phyloP scores from a whole-genome alignment of 2,888 invertebrate genomes.

The Volucella inflata region DNA sequence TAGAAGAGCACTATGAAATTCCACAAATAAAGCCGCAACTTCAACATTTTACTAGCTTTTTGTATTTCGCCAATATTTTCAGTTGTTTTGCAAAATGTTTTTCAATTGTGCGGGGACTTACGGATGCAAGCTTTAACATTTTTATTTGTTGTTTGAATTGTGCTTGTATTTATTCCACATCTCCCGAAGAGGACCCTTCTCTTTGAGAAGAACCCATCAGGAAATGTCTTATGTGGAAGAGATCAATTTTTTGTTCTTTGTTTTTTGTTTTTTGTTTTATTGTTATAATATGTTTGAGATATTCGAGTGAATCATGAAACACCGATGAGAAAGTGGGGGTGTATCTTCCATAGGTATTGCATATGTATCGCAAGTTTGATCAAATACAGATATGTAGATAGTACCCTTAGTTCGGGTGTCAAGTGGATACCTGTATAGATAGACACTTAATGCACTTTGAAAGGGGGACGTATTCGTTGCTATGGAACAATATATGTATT shows the following conservation, averaged over 20 bases:
- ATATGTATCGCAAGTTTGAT: neutral
- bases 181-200: neutral
- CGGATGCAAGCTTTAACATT: constrained; percentile 1
- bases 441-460: no score
- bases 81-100: constrained; percentile 33
- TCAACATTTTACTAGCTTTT: neutral
- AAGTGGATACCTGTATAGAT: no score
- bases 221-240: neutral
- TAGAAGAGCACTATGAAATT: constrained; percentile 6
- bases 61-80: neutral
- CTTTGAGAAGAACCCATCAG: neutral
- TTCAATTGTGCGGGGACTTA: constrained; percentile 2
- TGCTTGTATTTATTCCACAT: constrained; percentile 36
- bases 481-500: no score
- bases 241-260: constrained; percentile 41
- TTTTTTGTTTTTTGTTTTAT: constrained; percentile 37
- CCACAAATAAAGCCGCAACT: no score
- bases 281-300: constrained; percentile 8
- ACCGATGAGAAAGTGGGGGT: constrained; percentile 29
- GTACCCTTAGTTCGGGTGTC: no score
- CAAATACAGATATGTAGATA: neutral
- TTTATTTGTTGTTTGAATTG: constrained; percentile 18
- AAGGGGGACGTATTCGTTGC: no score
- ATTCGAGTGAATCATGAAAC: neutral
- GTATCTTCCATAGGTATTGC: neutral